A percentile compares a stretch with the other conserved stretches of the same genome.
Evolutionary conservation across 2,113 vertebrate species (phyloP).

Genomic region (Podocnemis expansa): DNA sequence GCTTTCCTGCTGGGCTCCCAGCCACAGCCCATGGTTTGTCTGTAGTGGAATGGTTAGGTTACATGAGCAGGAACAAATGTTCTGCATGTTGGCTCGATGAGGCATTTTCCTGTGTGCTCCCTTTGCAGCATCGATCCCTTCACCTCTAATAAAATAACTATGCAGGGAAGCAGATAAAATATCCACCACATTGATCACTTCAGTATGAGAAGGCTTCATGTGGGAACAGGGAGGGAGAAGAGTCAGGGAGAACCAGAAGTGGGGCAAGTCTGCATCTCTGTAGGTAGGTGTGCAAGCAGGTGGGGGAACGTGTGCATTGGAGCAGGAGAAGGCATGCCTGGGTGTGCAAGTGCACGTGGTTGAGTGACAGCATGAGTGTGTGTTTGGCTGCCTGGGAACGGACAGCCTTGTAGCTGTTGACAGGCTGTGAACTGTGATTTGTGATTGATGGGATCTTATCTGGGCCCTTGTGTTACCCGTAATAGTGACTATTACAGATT

Average conservation of each 20-base stretch:
- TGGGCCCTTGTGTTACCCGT: not conserved
- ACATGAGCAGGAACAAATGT: not conserved
- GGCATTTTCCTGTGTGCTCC: conserved; percentile 9
- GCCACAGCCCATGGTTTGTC: not conserved
- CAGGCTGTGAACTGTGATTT: not conserved
- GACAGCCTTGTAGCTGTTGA: not conserved
- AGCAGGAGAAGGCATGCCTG: not conserved
- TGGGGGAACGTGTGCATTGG: not conserved
- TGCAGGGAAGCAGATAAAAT: conserved; percentile 25
- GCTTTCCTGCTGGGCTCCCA: not conserved
- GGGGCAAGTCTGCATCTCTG: not conserved
- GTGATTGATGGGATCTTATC: rapidly evolving
- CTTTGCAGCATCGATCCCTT: conserved; percentile 39
- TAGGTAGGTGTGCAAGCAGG: not conserved
- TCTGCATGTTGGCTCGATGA: not conserved
- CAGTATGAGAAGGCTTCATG: not conserved
- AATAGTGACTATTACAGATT: not conserved
- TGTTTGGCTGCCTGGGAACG: not conserved
- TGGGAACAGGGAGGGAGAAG: not conserved
- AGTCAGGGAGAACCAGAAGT: not conserved
- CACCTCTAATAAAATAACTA: conserved; percentile 7
- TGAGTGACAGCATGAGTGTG: rapidly evolving
- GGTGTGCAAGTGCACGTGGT: not conserved
- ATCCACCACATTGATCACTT: conserved; percentile 40
- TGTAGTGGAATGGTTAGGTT: not conserved